Evolutionary conservation across 2,797 vertebrate species (phyloP).

Genomic region (Menidia menidia): DNA sequence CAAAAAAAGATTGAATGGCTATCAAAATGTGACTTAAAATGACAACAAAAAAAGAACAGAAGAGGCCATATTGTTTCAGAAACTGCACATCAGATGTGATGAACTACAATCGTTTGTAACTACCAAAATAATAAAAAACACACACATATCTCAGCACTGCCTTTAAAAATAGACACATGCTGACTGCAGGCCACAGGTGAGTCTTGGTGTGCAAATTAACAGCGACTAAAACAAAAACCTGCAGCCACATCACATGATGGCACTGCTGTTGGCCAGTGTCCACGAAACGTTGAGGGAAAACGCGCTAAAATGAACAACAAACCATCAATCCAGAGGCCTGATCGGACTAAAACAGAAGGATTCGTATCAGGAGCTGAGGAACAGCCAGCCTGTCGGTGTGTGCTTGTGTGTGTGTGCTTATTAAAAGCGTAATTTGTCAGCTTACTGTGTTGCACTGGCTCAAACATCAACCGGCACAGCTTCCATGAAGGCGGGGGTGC

Average conservation of each 20-base stretch:
- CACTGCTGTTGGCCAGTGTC: slow-evolving; percentile 13
- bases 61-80: background rate
- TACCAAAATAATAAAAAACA: slow-evolving; percentile 1
- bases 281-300: slow-evolving; percentile 5
- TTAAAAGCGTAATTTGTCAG: background rate
- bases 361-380: slow-evolving; percentile 2
- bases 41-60: too few species aligned
- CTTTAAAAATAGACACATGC: slow-evolving; percentile 9
- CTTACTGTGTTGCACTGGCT: slow-evolving; percentile 21
- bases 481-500: slow-evolving; percentile 42
- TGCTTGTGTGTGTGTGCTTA: too few species aligned
- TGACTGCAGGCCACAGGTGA: slow-evolving; percentile 77
- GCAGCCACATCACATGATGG: slow-evolving; percentile 5
- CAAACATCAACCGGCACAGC: slow-evolving; percentile 54
- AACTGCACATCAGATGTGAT: background rate
- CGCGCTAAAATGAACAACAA: slow-evolving; percentile 41
- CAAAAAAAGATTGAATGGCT: too few species aligned
- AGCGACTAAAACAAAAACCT: slow-evolving; percentile 2
- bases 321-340: slow-evolving; percentile 50
- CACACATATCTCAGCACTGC: slow-evolving; percentile 5
- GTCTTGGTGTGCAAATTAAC: slow-evolving; percentile 16
- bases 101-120: background rate
- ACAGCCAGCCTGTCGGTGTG: background rate
- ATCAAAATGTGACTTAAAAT: too few species aligned
- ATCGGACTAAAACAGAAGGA: slow-evolving; percentile 19